Conservation (phyloP, 1,140 invertebrate species). For the Microvelia longipes region DNA sequence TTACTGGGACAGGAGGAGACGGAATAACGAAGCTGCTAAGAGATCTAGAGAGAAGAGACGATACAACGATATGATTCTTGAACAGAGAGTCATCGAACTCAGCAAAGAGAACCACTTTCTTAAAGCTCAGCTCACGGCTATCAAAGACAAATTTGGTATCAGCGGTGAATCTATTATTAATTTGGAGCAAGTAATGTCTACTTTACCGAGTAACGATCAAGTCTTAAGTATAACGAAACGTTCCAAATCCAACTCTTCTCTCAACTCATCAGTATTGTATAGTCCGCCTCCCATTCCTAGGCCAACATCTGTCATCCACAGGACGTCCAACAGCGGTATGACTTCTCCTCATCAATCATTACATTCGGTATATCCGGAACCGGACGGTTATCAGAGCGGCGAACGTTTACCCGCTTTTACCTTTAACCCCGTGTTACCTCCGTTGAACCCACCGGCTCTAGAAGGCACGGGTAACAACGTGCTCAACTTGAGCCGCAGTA, state of each 20-base stretch:
- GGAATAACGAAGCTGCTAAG: constrained; percentile 93
- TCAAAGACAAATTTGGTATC: constrained; percentile 86
- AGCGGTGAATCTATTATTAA: constrained; percentile 69
- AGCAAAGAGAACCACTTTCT: constrained; percentile 89
- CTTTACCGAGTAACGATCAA: constrained; percentile 63
- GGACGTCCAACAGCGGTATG: constrained; percentile 34
- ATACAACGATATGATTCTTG: constrained; percentile 92
- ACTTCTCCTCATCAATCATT: constrained; percentile 33
- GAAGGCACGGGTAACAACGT: constrained; percentile 23
- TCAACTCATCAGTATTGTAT: constrained; percentile 22
- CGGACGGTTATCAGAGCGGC: constrained; percentile 20
- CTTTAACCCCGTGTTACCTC: constrained; percentile 23
- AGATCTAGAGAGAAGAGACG: constrained; percentile 85
- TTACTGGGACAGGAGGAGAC: constrained; percentile 86
- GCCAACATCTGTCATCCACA: constrained; percentile 49
- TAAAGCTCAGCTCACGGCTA: constrained; percentile 77
- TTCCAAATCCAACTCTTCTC: constrained; percentile 41
- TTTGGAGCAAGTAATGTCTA: constrained; percentile 71
- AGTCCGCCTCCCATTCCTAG: constrained; percentile 39
- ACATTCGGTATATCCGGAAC: constrained; percentile 19
- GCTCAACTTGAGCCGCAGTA: constrained; percentile 26
- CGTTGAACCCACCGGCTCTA: constrained; percentile 22
- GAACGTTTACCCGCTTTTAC: constrained; percentile 21
- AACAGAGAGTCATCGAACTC: constrained; percentile 81
- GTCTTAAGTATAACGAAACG: constrained; percentile 65